Evolutionary conservation across 2,113 vertebrate species (phyloP).

Genomic region (Erythrolamprus reginae): DNA sequence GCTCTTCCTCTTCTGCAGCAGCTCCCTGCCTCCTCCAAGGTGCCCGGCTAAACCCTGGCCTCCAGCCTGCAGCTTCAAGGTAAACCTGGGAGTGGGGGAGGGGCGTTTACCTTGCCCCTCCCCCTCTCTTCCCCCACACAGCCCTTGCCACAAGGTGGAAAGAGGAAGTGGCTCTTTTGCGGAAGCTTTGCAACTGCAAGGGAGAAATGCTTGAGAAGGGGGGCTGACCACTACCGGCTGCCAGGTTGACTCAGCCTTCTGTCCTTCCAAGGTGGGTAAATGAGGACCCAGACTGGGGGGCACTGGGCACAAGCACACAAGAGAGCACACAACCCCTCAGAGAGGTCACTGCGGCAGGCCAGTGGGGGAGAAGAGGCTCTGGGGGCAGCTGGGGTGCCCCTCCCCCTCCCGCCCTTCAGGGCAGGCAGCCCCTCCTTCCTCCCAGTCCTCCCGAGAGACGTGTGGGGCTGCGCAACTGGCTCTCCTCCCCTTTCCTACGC

Average conservation of each 20-base stretch:
- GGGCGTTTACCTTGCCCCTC: neutral
- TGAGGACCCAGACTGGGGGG: too few species aligned
- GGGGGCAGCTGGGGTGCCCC: neutral
- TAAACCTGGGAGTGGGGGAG: neutral
- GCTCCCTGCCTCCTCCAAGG: neutral
- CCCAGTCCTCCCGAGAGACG: neutral
- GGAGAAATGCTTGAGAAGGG: neutral
- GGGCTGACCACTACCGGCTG: too few species aligned
- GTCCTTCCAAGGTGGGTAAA: too few species aligned
- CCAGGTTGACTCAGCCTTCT: too few species aligned
- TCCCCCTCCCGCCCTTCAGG: too few species aligned
- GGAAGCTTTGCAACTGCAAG: neutral
- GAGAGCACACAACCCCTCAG: too few species aligned
- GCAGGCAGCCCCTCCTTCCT: neutral
- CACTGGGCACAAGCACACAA: too few species aligned
- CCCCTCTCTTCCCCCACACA: neutral
- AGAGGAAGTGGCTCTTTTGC: neutral
- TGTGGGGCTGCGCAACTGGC: neutral
- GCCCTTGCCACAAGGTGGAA: neutral
- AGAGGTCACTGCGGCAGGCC: neutral
- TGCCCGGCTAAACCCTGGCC: neutral
- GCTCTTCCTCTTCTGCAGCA: neutral
- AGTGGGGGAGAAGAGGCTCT: neutral
- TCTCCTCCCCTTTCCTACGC: neutral
- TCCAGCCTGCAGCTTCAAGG: neutral